phyloP scores from a whole-genome alignment of 2,113 vertebrate species.

The Acanthochromis polyacanthus region DNA sequence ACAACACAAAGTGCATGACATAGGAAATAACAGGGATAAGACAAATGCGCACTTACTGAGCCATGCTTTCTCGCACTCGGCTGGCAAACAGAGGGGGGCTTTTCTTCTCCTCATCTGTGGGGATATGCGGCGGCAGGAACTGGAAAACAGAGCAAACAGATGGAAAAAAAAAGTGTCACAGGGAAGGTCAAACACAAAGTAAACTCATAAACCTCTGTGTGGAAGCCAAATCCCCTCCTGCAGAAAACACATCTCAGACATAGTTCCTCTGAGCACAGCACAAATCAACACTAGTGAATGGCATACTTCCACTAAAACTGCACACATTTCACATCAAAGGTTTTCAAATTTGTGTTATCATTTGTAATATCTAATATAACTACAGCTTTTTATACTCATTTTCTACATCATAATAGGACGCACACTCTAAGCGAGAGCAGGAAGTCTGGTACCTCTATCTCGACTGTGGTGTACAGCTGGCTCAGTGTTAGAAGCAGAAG shows the following conservation, averaged over 20 bases:
- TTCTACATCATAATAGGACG: not conserved
- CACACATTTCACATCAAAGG: not conserved
- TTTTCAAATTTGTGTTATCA: no score
- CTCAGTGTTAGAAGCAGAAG: conserved; percentile 90
- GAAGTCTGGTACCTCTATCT: conserved; percentile 91
- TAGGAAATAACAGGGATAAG: not conserved
- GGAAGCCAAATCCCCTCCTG: not conserved
- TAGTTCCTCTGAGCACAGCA: not conserved
- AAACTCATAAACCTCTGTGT: not conserved
- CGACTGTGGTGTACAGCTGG: conserved; percentile 92
- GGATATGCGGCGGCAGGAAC: conserved; percentile 93
- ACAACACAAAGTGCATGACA: conserved; percentile 3
- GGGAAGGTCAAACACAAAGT: not conserved
- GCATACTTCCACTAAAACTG: not conserved
- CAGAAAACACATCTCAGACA: not conserved
- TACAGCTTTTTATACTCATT: not conserved
- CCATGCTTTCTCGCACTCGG: conserved; percentile 91
- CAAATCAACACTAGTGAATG: not conserved
- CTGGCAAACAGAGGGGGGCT: conserved; percentile 88
- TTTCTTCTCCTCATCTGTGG: conserved; percentile 91
- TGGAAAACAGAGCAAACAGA: conserved; percentile 71
- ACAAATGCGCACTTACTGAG: conserved; percentile 83
- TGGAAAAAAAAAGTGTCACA: conserved; percentile 5
- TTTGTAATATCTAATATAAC: not conserved
- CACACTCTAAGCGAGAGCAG: not conserved